Conservation (phyloP, 2,888 invertebrate species). For the Syritta pipiens region DNA sequence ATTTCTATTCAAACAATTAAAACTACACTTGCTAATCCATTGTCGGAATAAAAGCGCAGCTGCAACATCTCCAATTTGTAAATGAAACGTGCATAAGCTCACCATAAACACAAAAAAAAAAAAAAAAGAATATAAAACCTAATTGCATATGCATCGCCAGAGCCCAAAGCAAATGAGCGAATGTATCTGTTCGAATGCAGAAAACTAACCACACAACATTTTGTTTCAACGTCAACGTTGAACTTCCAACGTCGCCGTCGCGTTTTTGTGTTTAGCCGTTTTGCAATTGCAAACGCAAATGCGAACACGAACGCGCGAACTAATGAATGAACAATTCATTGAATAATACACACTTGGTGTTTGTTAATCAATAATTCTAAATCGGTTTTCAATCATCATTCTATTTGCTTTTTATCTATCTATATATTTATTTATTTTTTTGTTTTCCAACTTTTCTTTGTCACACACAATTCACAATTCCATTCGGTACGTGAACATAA, state of each 20-base stretch:
- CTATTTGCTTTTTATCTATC: constrained; percentile 22
- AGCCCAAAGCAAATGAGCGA: constrained; percentile 2
- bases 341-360: constrained; percentile 32
- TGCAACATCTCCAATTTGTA: constrained; percentile 50
- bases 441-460: too few species aligned
- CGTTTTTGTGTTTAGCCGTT: too few species aligned
- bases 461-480: constrained; percentile 11
- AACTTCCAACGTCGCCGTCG: too few species aligned
- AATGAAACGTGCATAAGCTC: constrained; percentile 44
- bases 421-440: constrained; percentile 5
- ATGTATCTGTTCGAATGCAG: background rate
- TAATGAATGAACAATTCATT: constrained; percentile 59
- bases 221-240: background rate
- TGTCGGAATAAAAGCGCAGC: constrained; percentile 13
- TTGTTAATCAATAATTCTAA: constrained; percentile 54
- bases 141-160: constrained; percentile 48
- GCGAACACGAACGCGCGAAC: constrained; percentile 19
- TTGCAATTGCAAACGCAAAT: too few species aligned
- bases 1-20: background rate
- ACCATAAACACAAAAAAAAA: too few species aligned
- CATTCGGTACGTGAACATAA: constrained; percentile 40
- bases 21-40: background rate
- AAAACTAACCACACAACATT: background rate
- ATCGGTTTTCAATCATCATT: constrained; percentile 41
- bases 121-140: constrained; percentile 22